These are phyloP conservation scores for Hippocampus kuda DNA, from an alignment of 2,797 vertebrate species.

Conservation along the genomic window DNA sequence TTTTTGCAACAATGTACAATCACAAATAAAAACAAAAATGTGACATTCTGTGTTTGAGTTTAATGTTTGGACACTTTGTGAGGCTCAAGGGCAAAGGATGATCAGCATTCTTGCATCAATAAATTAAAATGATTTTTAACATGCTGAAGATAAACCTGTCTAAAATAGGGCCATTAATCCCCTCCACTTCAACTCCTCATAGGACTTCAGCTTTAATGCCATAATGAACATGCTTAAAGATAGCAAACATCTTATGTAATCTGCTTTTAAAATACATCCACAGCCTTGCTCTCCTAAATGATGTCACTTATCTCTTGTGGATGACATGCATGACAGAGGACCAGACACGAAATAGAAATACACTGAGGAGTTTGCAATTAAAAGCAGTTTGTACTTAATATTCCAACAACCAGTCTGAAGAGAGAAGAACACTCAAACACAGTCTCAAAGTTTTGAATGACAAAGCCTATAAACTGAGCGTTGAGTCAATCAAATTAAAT, in stretches of 20 bases:
- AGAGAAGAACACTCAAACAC: conserved; percentile 15
- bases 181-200: background rate
- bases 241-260: background rate
- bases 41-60: background rate
- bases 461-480: conserved; percentile 30
- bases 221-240: background rate
- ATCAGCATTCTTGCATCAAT: background rate
- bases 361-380: background rate
- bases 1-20: no score
- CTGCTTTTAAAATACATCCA: background rate
- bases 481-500: conserved; percentile 42
- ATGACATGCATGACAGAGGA: background rate
- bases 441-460: conserved; percentile 27
- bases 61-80: background rate
- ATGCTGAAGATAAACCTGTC: background rate
- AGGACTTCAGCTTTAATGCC: background rate
- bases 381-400: background rate
- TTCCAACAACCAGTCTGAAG: conserved; percentile 3
- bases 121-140: conserved; percentile 1
- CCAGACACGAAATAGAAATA: background rate
- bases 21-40: no score
- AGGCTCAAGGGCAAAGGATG: background rate
- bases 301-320: background rate
- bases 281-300: background rate
- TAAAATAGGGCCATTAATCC: background rate